These are phyloP conservation scores for Drosophila sp. DNA, from an alignment of 1,140 invertebrate genomes.

Conservation along the genomic window DNA sequence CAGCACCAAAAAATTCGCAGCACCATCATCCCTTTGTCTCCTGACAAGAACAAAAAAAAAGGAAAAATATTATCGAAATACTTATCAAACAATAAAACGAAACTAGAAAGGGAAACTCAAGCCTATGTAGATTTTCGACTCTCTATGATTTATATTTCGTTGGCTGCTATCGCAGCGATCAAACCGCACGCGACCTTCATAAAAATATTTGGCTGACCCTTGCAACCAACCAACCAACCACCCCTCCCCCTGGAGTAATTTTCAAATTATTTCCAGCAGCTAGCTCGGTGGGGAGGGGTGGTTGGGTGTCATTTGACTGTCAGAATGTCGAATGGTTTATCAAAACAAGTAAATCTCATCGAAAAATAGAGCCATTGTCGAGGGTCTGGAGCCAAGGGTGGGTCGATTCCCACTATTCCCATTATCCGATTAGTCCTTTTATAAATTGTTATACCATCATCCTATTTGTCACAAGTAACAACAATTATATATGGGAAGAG, in stretches of 20 bases:
- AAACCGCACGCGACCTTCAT: constrained; percentile 81
- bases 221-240: constrained; percentile 2
- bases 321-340: constrained; percentile 69
- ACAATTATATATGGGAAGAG: constrained; percentile 13
- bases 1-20: neutral
- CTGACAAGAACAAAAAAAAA: neutral
- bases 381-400: constrained; percentile 30
- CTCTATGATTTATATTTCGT: constrained; percentile 41
- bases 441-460: constrained; percentile 62
- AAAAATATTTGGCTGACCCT: constrained; percentile 53
- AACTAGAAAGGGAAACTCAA: constrained; percentile 17
- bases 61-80: constrained; percentile 73
- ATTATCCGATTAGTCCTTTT: constrained; percentile 60
- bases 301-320: constrained; percentile 68
- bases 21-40: neutral
- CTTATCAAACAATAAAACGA: constrained; percentile 78
- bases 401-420: neutral
- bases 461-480: constrained; percentile 47
- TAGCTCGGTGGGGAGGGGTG: constrained; percentile 25
- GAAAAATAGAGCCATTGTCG: constrained; percentile 78
- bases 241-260: constrained; percentile 56
- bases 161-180: constrained; percentile 50
- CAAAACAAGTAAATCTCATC: constrained; percentile 76
- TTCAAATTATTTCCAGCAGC: constrained; percentile 76
- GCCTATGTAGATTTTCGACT: constrained; percentile 59